A percentile compares a stretch with the other conserved stretches of the same genome.
Conservation (phyloP, 2,888 invertebrate genomes). For the Yponomeuta cagnagella region DNA sequence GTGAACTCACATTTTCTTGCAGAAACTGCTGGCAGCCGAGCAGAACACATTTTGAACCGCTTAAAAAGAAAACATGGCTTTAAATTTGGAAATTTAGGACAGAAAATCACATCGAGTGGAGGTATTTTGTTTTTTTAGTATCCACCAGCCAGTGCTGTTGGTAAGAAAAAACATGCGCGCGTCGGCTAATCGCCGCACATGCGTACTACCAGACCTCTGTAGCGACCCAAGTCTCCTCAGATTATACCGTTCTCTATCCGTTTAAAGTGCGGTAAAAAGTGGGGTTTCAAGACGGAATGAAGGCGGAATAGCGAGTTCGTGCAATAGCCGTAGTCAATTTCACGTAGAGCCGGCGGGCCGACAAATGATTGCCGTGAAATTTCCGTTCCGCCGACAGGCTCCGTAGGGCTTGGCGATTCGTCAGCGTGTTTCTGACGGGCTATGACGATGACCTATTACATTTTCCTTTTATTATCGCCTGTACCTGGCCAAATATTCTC, state of each 20-base stretch:
- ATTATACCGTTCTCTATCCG: background rate
- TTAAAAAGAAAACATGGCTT: conserved; percentile 18
- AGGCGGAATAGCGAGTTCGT: background rate
- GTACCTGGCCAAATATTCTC: too few relatives aligned
- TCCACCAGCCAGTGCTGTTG: conserved; percentile 6
- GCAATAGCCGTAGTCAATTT: background rate
- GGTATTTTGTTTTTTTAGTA: conserved; percentile 10
- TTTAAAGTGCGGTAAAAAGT: conserved; percentile 23
- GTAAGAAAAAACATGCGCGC: conserved; percentile 48
- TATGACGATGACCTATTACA: background rate
- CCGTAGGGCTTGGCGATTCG: conserved; percentile 44
- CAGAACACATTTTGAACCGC: background rate
- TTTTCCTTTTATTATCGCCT: background rate
- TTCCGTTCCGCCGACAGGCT: conserved; percentile 44
- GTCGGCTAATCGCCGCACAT: conserved; percentile 33
- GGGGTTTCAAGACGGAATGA: conserved; percentile 24
- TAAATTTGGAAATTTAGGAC: conserved; percentile 23
- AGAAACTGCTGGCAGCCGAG: background rate
- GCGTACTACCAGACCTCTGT: conserved; percentile 32
- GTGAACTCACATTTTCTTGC: background rate
- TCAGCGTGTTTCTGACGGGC: background rate
- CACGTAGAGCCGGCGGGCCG: background rate
- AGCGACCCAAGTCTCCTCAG: background rate
- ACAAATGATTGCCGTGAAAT: conserved; percentile 55
- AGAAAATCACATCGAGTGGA: conserved; percentile 28